Evolutionary conservation across 2,797 vertebrate genomes (phyloP), one percentile per base, ranked within the genome.

Genomic region (Yasuhikotakia modesta): DNA sequence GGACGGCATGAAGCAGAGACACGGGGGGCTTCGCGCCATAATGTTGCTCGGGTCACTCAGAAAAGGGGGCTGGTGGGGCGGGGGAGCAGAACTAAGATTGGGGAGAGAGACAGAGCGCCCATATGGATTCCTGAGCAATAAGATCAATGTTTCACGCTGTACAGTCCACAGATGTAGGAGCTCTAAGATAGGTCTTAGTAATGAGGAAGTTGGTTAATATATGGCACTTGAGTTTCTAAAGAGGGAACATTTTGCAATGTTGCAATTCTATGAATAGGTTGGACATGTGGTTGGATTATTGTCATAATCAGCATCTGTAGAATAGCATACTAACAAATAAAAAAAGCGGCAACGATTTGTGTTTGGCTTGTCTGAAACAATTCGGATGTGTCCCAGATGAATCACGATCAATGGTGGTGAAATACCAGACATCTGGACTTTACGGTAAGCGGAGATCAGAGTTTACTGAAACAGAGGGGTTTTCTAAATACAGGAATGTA

Each of bases 11-110:
- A 14, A 74, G 76, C 17, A 68, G 24, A 68, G 83, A 83, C 65
- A 45, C 0, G 3, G 84, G 83, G 81, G 84, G 78, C 39, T 60
- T 67, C n/a, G 78, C 73, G 52, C 76, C 81, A 83, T 76, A 82
- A 84, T 82, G 79, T 70, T 70, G 83, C 76, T 71, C 45, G 57
- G 80, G 83, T 81, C 80, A 84, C 46, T 50, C 21, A 79, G 71
- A 27, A 55, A 39, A 27, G 55, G 27, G 27, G 61, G 63, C 17
- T 55, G 16, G 10, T 52, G 16, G 39, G 46, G 30, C 19, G 16
- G 46, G 39, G 35, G n/a, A 32, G 63, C 4, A 17, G 11, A 3
- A 24, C 12, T 5, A 43, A 12, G n/a, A 4, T 0, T 60, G 57
- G 24, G 22, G 27, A 30, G 6, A 58, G 57, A 30, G 12, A 60